A percentile compares a stretch with the other conserved stretches of the same genome.
Conservation (phyloP, 2,888 invertebrate species). For the Campoplex nolae region DNA sequence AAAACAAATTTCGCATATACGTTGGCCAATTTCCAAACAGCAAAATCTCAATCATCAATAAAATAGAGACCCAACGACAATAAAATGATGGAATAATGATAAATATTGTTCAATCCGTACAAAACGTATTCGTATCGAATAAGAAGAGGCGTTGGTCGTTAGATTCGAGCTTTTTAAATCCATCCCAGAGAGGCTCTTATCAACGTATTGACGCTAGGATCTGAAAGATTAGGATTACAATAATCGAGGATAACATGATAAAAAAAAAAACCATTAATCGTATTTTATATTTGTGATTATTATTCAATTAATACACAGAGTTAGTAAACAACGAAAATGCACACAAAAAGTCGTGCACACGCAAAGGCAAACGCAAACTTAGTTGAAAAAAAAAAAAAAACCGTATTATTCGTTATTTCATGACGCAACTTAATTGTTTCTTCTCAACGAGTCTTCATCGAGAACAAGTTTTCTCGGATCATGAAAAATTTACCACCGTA, state of each 20-base stretch:
- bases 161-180: not conserved
- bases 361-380: constrained; percentile 28
- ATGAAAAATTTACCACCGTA: constrained; percentile 25
- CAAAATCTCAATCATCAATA: constrained; percentile 25
- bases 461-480: constrained; percentile 33
- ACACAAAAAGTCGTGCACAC: constrained; percentile 43
- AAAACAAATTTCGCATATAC: constrained; percentile 1
- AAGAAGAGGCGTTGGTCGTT: not conserved
- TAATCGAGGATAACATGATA: constrained; percentile 10
- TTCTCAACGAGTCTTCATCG: constrained; percentile 40
- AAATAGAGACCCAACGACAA: constrained; percentile 18
- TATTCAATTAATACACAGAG: constrained; percentile 54
- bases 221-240: constrained; percentile 32
- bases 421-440: constrained; percentile 44
- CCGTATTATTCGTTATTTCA: constrained; percentile 57
- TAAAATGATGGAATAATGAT: constrained; percentile 16
- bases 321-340: constrained; percentile 59
- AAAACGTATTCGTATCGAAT: not conserved
- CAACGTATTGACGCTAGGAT: not conserved
- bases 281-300: constrained; percentile 52
- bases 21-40: constrained; percentile 38
- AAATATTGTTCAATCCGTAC: not conserved
- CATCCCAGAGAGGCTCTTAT: not conserved
- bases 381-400: not conserved
- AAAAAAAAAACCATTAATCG: constrained; percentile 18